Base-by-base conservation (phyloP, 2,888 invertebrate genomes). In the Oscheius sp. region DNA sequence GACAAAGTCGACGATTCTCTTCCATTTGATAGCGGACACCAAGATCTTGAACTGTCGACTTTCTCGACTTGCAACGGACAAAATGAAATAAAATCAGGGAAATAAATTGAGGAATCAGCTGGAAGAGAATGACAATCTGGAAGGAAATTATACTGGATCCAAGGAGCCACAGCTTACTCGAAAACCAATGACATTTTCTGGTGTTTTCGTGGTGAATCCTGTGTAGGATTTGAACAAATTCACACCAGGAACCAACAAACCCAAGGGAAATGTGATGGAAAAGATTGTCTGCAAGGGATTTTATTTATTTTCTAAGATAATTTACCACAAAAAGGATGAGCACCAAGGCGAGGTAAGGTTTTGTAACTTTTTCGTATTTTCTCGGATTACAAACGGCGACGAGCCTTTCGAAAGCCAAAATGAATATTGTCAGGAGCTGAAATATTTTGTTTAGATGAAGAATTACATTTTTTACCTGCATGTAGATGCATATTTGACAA, bases 91-190 rank as follows among this genome's bases (percentile, higher is more conserved):
- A 7, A 13, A 63, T n/a, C 6, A 63, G 43, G 25, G 63, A 13
- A 23, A 25, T 16, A 43, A 63, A 0, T 45, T 63, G 43, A 9
- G 46, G 43, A 25, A 45, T 7, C 16, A 63, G 23, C 16, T 45
- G 63, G 12, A 45, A 63, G 13, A 43, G 16, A 18, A 63, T 63
- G 45, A 63, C 63, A 43, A 63, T 45, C 63, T 63, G 25, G 43
- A 45, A 41, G 27, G 56, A 49, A n/a, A 18, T 3, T 3, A 3
- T 49, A 7, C 13, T 49, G n/a, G 49, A 49, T 23, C 23, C 13
- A 55, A 7, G 21, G 6, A 52, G 53, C 6, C 9, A 13, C 13
- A 6, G 55, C 27, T 49, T n/a, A 46, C 64, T n/a, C 49, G 18
- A 46, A 64, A 64, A 9, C 23, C 27, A 21, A 12, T 3, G 7